Percentiles rank a stretch among this genome's conserved stretches.
These are phyloP conservation scores for Encarsia formosa DNA, from an alignment of 2,888 invertebrate genomes.

Conservation along the genomic window DNA sequence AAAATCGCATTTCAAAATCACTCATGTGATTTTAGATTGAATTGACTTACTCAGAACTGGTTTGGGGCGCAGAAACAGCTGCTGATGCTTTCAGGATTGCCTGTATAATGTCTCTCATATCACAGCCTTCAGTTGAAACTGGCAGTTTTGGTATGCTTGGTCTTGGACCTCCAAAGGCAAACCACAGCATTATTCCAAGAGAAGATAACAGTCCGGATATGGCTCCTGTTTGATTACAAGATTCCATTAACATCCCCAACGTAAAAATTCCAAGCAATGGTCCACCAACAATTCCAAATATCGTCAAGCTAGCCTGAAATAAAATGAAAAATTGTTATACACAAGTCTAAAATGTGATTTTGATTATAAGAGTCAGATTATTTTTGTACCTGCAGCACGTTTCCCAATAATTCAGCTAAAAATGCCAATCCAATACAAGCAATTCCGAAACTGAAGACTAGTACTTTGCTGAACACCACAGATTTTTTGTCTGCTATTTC, in stretches of 20 bases:
- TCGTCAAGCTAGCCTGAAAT: slow-evolving; percentile 66
- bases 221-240: slow-evolving; percentile 70
- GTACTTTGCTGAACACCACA: slow-evolving; percentile 53
- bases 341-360: background rate
- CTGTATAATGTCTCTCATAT: too few species aligned
- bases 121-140: slow-evolving; percentile 60
- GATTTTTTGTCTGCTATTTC: slow-evolving; percentile 34
- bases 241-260: slow-evolving; percentile 76
- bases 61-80: too few species aligned
- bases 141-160: slow-evolving; percentile 59
- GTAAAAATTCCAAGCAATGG: slow-evolving; percentile 83
- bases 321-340: slow-evolving; percentile 1
- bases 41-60: too few species aligned
- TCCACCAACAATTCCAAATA: slow-evolving; percentile 84
- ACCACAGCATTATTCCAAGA: slow-evolving; percentile 70
- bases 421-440: slow-evolving; percentile 78
- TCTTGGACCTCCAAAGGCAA: slow-evolving; percentile 78
- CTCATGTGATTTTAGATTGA: too few species aligned
- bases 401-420: slow-evolving; percentile 75
- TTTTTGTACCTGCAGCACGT: slow-evolving; percentile 66
- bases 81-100: too few species aligned
- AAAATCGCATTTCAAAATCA: too few species aligned
- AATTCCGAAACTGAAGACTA: slow-evolving; percentile 70
- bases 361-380: background rate
- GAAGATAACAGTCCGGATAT: slow-evolving; percentile 63